phyloP scores from a whole-genome alignment of 64 coral and sea anemone genomes.

The Platygyra sinensis region DNA sequence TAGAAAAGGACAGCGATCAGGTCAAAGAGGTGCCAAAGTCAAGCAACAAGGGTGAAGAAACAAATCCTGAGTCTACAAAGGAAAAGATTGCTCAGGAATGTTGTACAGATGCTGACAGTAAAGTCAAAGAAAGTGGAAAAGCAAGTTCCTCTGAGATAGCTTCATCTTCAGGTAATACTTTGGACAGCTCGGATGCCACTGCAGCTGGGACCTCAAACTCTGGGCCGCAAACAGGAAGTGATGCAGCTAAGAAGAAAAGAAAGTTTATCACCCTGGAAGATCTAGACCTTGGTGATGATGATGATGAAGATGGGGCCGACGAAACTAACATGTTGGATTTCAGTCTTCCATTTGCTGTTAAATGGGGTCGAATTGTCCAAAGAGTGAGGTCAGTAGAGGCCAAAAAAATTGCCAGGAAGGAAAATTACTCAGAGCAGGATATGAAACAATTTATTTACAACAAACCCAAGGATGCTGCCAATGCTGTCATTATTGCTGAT shows the following conservation, averaged over 20 bases:
- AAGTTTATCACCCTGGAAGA: background rate
- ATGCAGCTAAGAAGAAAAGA: background rate
- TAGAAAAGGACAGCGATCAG: background rate
- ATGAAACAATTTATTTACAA: conserved; percentile 41
- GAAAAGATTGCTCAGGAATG: background rate
- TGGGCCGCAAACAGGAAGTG: background rate
- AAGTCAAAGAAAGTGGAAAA: background rate
- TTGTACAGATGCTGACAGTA: background rate
- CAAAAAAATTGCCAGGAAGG: conserved; percentile 16
- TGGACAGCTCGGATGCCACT: background rate
- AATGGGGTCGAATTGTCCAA: conserved; percentile 27
- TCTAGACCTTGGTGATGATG: background rate
- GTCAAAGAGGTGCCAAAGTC: background rate
- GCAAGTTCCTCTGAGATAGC: background rate
- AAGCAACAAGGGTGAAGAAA: background rate
- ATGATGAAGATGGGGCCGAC: conserved; percentile 2
- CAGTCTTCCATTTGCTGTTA: conserved; percentile 20
- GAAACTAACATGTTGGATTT: conserved; percentile 16
- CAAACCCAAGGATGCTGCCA: conserved; percentile 34
- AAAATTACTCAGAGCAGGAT: conserved; percentile 27
- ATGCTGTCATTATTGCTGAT: background rate
- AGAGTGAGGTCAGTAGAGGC: background rate
- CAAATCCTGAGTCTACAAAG: background rate
- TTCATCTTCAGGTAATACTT: background rate
- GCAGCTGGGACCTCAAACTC: background rate